Evolutionary conservation across 1,140 invertebrate species (phyloP).

Genomic region (Drosophila suzukii): DNA sequence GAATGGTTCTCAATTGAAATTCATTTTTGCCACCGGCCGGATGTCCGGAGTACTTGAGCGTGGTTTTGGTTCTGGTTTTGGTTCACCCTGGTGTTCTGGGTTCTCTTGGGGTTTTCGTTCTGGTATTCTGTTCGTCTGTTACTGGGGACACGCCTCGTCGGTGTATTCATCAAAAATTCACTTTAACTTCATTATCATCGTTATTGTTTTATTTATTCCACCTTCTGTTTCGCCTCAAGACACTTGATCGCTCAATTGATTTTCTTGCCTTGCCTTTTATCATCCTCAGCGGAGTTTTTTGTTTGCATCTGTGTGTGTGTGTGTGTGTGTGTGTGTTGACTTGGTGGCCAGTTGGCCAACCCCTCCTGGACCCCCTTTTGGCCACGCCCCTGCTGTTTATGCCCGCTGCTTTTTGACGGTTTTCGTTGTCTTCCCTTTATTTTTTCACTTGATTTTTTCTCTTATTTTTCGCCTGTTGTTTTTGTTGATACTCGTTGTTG

Average conservation of each 20-base stretch:
- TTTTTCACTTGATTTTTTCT: background rate
- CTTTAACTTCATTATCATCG: conserved; percentile 84
- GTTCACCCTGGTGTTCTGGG: conserved; percentile 16
- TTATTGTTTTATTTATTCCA: conserved; percentile 84
- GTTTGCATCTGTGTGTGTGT: conserved; percentile 9
- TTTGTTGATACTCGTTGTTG: conserved; percentile 54
- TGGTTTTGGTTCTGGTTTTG: conserved; percentile 13
- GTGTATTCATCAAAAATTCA: conserved; percentile 83
- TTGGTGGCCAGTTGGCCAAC: conserved; percentile 37
- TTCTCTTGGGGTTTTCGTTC: conserved; percentile 16
- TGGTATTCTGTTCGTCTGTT: conserved; percentile 24
- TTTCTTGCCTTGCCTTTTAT: conserved; percentile 61
- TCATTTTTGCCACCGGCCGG: conserved; percentile 44
- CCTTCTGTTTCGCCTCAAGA: conserved; percentile 84
- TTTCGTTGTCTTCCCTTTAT: conserved; percentile 45
- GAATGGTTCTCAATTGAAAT: conserved; percentile 18
- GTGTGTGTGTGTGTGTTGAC: conserved; percentile 24
- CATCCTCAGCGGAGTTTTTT: conserved; percentile 24
- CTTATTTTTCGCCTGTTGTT: conserved; percentile 35
- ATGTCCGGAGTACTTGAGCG: conserved; percentile 61
- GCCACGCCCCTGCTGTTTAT: conserved; percentile 49
- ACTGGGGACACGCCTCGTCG: conserved; percentile 69
- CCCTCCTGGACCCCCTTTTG: background rate
- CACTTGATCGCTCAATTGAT: conserved; percentile 84
- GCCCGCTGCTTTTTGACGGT: conserved; percentile 80